Conservation (phyloP, 2,113 vertebrate species). For the Rhabdomys dilectus region DNA sequence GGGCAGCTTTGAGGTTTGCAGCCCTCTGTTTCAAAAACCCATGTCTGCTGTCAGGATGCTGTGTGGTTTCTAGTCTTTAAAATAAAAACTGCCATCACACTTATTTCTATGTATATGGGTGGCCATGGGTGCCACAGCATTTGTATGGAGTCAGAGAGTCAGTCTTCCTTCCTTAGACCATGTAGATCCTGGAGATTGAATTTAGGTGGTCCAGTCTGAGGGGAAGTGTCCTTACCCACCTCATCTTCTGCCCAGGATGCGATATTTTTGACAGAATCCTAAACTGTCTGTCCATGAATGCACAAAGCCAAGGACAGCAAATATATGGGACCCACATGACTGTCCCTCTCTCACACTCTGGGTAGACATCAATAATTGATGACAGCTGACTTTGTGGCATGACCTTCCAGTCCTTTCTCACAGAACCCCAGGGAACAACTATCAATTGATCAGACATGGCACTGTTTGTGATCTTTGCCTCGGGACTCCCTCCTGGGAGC, state of each 20-base stretch:
- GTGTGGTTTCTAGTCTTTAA: neutral
- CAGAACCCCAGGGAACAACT: slow-evolving; percentile 51
- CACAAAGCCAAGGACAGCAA: neutral
- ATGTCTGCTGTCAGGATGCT: neutral
- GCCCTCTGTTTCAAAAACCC: neutral
- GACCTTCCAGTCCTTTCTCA: slow-evolving; percentile 59
- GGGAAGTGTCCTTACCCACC: neutral
- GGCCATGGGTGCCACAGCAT: neutral
- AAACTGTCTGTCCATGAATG: neutral
- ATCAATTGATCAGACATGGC: slow-evolving; percentile 17
- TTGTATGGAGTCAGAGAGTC: neutral
- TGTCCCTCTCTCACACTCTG: neutral
- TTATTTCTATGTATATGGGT: neutral
- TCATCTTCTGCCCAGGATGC: neutral
- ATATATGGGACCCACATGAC: neutral
- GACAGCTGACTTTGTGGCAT: slow-evolving; percentile 61
- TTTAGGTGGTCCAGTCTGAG: neutral
- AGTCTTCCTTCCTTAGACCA: neutral
- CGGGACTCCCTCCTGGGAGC: neutral
- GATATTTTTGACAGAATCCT: neutral
- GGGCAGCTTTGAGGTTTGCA: neutral
- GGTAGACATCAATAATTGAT: slow-evolving; percentile 67
- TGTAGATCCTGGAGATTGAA: neutral
- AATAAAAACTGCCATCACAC: neutral
- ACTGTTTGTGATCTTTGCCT: slow-evolving; percentile 57